phyloP scores from a whole-genome alignment of 2,888 invertebrate species.

The Auanema sp. region DNA sequence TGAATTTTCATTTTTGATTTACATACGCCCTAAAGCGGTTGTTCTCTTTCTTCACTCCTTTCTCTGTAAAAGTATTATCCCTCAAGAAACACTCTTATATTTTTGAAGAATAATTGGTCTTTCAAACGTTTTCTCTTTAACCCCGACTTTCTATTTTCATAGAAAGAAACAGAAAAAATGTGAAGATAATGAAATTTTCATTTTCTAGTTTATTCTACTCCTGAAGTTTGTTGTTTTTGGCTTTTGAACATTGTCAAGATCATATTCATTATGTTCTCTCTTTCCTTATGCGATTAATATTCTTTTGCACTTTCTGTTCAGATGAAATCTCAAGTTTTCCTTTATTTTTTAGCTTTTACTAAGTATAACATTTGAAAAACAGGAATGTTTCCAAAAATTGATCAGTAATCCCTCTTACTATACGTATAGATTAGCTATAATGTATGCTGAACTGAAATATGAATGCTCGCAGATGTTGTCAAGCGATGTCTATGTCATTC shows the following conservation, averaged over 20 bases:
- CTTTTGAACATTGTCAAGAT: too few relatives aligned
- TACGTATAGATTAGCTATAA: too few relatives aligned
- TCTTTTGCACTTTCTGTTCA: background rate
- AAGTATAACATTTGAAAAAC: too few relatives aligned
- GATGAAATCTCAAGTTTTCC: background rate
- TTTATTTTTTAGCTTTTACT: background rate
- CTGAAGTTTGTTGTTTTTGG: too few relatives aligned
- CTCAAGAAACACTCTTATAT: background rate
- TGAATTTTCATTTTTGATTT: too few relatives aligned
- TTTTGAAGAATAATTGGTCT: background rate
- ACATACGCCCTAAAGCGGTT: background rate
- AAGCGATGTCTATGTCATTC: too few relatives aligned
- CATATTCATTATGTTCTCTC: too few relatives aligned
- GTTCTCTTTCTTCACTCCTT: background rate
- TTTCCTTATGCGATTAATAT: background rate
- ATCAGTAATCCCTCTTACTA: too few relatives aligned
- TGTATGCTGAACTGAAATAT: too few relatives aligned
- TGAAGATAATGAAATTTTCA: background rate
- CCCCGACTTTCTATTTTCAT: background rate
- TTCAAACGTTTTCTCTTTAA: background rate
- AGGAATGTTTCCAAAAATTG: too few relatives aligned
- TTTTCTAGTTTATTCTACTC: background rate
- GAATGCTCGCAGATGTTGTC: too few relatives aligned
- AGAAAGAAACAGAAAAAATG: background rate
- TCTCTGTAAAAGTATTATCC: background rate